phyloP scores from a whole-genome alignment of 2,888 invertebrate species.

The Parnassius glacialis region DNA sequence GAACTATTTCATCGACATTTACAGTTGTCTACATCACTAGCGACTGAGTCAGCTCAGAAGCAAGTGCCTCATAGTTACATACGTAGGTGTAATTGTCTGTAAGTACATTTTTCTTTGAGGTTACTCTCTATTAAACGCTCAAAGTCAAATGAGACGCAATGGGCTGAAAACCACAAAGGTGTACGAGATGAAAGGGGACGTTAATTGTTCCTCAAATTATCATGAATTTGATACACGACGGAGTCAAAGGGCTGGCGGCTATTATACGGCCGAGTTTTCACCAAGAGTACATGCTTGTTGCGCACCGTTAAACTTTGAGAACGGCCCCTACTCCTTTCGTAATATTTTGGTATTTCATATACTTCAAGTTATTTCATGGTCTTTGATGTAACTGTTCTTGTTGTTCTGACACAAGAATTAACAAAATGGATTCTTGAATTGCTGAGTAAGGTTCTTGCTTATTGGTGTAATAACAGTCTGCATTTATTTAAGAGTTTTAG shows the following conservation, averaged over 20 bases:
- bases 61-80: slow-evolving; percentile 75
- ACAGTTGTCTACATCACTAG: slow-evolving; percentile 41
- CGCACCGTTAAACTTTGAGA: slow-evolving; percentile 19
- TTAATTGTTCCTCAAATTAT: slow-evolving; percentile 79
- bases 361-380: background rate
- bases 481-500: too few relatives aligned
- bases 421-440: too few relatives aligned
- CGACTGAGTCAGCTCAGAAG: slow-evolving; percentile 66
- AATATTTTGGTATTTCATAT: slow-evolving; percentile 9
- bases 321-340: background rate
- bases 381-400: slow-evolving; percentile 8
- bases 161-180: slow-evolving; percentile 66
- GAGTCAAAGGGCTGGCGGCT: slow-evolving; percentile 57
- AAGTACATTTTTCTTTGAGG: slow-evolving; percentile 81
- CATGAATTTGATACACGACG: slow-evolving; percentile 64
- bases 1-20: background rate
- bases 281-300: slow-evolving; percentile 20
- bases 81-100: slow-evolving; percentile 78
- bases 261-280: slow-evolving; percentile 30
- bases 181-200: slow-evolving; percentile 62
- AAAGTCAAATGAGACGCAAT: slow-evolving; percentile 76
- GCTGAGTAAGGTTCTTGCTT: too few relatives aligned
- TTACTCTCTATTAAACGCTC: slow-evolving; percentile 78
- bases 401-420: background rate
- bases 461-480: too few relatives aligned